phyloP scores from a whole-genome alignment of 2,888 invertebrate species.

The Brachycybe producta region DNA sequence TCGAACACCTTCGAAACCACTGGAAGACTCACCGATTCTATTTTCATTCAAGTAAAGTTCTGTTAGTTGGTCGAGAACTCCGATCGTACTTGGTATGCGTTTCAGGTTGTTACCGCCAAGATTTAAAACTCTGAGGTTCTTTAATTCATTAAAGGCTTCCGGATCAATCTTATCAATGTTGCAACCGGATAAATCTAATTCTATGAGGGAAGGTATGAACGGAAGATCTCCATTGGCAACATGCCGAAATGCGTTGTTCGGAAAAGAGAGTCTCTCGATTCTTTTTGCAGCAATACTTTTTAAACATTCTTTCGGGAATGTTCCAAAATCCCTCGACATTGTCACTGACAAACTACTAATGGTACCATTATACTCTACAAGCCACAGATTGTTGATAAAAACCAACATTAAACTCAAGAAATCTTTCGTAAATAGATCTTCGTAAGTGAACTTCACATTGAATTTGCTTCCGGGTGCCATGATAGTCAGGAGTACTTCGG shows the following conservation, averaged over 20 bases:
- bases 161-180: slow-evolving; percentile 3
- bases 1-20: too few species aligned
- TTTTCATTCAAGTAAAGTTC: too few species aligned
- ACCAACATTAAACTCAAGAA: not conserved
- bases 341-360: not conserved
- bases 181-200: slow-evolving; percentile 1
- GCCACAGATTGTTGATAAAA: not conserved
- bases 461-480: not conserved
- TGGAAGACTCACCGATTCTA: too few species aligned
- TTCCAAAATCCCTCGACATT: not conserved
- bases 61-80: too few species aligned
- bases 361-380: slow-evolving; percentile 3
- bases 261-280: not conserved
- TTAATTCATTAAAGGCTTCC: not conserved
- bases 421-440: slow-evolving; percentile 8
- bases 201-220: not conserved
- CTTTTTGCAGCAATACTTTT: not conserved
- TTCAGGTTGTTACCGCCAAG: slow-evolving; percentile 1
- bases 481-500: slow-evolving; percentile 2
- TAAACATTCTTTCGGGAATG: not conserved
- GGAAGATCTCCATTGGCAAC: slow-evolving; percentile 4
- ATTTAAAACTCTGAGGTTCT: not conserved
- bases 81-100: not conserved
- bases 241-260: not conserved
- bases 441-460: not conserved